Percentiles rank a stretch among this genome's conserved stretches.
Conservation (phyloP, 2,797 vertebrate species). For the Botia kubotai region DNA sequence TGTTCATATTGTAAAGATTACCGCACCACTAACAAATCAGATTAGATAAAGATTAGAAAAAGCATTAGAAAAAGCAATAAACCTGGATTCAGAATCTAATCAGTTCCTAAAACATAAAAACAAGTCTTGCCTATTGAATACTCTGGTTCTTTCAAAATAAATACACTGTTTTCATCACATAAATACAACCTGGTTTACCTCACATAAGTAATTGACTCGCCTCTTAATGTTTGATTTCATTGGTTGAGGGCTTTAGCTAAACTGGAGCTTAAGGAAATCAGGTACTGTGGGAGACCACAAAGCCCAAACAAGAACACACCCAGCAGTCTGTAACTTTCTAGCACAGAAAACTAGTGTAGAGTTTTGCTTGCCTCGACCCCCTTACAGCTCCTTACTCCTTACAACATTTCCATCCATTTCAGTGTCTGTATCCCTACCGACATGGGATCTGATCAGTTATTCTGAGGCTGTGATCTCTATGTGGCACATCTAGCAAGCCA, state of each 20-base stretch:
- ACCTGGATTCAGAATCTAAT: too few relatives aligned
- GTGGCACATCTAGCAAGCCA: conserved; percentile 54
- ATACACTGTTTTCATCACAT: too few relatives aligned
- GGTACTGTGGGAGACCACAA: conserved; percentile 54
- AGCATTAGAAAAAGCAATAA: too few relatives aligned
- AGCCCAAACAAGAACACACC: conserved; percentile 58
- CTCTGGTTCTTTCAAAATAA: too few relatives aligned
- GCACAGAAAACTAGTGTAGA: conserved; percentile 32
- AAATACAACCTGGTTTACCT: too few relatives aligned
- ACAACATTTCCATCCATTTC: conserved; percentile 46
- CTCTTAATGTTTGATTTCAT: conserved; percentile 30
- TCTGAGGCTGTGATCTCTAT: conserved; percentile 66
- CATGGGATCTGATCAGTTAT: conserved; percentile 67
- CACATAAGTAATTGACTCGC: too few relatives aligned
- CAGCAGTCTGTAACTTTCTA: conserved; percentile 62
- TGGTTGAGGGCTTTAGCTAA: conserved; percentile 65
- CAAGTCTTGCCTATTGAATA: too few relatives aligned
- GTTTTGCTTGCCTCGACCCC: background rate
- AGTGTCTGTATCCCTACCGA: conserved; percentile 37
- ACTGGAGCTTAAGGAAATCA: conserved; percentile 63
- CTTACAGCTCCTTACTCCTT: too few relatives aligned
- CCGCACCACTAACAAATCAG: too few relatives aligned
- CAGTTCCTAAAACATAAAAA: too few relatives aligned
- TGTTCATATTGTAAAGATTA: too few relatives aligned
- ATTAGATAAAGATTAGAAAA: too few relatives aligned